Evolutionary conservation across 2,888 invertebrate species (phyloP).

Genomic region (Hydrotaea cyrtoneurina): DNA sequence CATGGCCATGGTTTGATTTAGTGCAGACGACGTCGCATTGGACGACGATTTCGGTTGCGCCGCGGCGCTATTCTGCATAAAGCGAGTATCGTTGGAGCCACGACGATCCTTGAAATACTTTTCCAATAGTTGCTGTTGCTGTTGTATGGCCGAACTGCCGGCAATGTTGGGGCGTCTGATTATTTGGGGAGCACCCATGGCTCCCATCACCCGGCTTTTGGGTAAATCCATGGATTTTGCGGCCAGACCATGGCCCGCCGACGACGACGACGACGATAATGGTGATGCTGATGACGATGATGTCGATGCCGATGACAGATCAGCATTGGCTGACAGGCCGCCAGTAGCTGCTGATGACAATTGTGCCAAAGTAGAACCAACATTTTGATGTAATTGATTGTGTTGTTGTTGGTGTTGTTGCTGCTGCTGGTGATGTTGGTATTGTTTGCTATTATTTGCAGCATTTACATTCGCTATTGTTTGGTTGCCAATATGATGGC

Average conservation of each 20-base stretch:
- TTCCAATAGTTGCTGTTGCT: constrained; percentile 62
- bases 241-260: constrained; percentile 61
- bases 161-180: constrained; percentile 73
- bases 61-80: constrained; percentile 50
- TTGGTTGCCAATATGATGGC: constrained; percentile 24
- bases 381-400: constrained; percentile 67
- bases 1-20: constrained; percentile 36
- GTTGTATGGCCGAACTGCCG: constrained; percentile 43
- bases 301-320: constrained; percentile 63
- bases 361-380: constrained; percentile 78
- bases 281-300: constrained; percentile 65
- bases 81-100: constrained; percentile 55
- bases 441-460: constrained; percentile 27
- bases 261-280: constrained; percentile 60
- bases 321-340: constrained; percentile 72
- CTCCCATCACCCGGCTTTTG: constrained; percentile 71
- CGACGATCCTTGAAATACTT: constrained; percentile 60
- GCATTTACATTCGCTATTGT: constrained; percentile 37
- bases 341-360: constrained; percentile 79
- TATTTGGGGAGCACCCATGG: constrained; percentile 78
- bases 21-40: constrained; percentile 53
- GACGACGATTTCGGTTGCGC: constrained; percentile 53
- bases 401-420: constrained; percentile 41
- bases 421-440: constrained; percentile 51
- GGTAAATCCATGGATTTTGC: constrained; percentile 64